phyloP scores from a whole-genome alignment of 2,797 vertebrate genomes.

The Sitta carolinensis region DNA sequence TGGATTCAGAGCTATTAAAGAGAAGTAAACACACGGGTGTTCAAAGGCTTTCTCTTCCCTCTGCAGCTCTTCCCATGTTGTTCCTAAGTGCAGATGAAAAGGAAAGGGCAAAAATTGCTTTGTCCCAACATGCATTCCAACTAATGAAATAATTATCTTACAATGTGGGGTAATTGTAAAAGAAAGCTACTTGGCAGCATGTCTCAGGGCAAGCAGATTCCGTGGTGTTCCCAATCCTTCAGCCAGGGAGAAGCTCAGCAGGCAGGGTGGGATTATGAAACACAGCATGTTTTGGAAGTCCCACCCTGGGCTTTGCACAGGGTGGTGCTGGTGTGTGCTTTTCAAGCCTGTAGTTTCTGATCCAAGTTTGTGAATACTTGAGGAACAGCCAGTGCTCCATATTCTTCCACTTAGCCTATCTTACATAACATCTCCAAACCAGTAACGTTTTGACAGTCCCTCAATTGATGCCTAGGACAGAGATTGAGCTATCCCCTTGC shows the following conservation, averaged over 20 bases:
- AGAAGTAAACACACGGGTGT: slow-evolving; percentile 16
- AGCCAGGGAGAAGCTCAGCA: not conserved
- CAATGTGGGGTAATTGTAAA: slow-evolving; percentile 46
- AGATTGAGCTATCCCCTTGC: not conserved
- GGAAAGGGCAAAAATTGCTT: slow-evolving; percentile 23
- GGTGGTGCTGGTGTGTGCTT: not conserved
- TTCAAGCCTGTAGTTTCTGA: not conserved
- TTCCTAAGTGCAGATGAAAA: slow-evolving; percentile 53
- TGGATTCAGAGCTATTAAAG: slow-evolving; percentile 4
- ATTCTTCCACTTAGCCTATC: not conserved
- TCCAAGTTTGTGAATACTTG: not conserved
- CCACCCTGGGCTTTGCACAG: not conserved
- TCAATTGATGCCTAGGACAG: not conserved
- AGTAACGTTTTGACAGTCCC: not conserved
- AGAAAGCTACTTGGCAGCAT: slow-evolving; percentile 29
- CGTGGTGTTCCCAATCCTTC: slow-evolving; percentile 1
- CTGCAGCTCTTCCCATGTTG: slow-evolving; percentile 6
- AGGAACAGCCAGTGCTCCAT: not conserved
- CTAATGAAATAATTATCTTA: slow-evolving; percentile 61
- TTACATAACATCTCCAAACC: not conserved
- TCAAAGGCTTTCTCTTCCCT: slow-evolving; percentile 54
- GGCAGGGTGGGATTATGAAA: slow-evolving; percentile 10
- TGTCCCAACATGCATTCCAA: slow-evolving; percentile 31
- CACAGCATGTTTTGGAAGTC: slow-evolving; percentile 5
- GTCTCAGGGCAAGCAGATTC: not conserved